phyloP scores from a whole-genome alignment of 2,797 vertebrate genomes.

The Scolopax bukidnonensis region DNA sequence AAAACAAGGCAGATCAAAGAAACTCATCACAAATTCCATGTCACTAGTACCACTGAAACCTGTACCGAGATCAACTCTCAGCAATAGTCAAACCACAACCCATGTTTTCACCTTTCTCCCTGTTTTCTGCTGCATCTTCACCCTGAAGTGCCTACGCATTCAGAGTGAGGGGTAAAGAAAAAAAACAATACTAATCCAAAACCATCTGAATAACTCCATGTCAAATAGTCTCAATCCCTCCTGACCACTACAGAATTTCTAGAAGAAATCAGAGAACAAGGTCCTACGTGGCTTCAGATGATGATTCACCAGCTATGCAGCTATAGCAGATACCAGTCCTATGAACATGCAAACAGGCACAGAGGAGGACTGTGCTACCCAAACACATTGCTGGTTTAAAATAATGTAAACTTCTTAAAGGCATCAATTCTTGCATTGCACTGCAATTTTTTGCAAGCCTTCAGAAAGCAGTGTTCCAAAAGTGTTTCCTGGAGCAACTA shows the following conservation, averaged over 20 bases:
- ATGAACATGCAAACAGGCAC: neutral
- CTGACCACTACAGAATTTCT: neutral
- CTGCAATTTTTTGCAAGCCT: neutral
- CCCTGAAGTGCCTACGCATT: neutral
- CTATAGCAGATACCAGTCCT: neutral
- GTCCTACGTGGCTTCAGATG: neutral
- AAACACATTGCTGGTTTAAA: neutral
- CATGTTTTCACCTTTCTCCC: neutral
- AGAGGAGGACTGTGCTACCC: neutral
- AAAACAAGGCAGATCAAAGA: neutral
- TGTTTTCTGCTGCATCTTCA: neutral
- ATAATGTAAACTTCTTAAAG: neutral
- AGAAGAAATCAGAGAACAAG: neutral
- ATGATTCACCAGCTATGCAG: neutral
- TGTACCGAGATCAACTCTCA: neutral
- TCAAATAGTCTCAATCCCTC: neutral
- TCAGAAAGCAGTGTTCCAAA: neutral
- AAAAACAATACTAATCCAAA: neutral
- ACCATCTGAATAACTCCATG: neutral
- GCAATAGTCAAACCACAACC: neutral
- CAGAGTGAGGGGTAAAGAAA: fast-evolving
- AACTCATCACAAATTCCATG: neutral
- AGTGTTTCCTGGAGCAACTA: neutral
- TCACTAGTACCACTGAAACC: neutral
- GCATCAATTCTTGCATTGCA: neutral